Percentiles rank a stretch among this genome's conserved stretches.
phyloP scores from a whole-genome alignment of 2,113 vertebrate genomes.

The Aptenodytes patagonicus region DNA sequence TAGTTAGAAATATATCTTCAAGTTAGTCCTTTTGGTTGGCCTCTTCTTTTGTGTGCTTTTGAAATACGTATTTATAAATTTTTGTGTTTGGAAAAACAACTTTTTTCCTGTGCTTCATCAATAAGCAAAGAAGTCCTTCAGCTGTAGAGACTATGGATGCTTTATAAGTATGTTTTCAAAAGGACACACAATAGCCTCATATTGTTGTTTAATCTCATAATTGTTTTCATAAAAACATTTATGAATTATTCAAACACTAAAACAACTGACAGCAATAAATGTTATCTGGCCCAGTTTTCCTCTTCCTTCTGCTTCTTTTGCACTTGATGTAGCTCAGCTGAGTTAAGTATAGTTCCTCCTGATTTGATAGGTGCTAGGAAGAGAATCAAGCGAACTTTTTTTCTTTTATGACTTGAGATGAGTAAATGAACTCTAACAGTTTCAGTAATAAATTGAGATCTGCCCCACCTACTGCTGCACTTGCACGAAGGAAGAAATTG shows the following conservation, averaged over 20 bases:
- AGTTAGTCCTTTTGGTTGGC: background rate
- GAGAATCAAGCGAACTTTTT: background rate
- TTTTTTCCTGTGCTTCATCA: background rate
- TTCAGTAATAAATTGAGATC: background rate
- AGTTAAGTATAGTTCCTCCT: background rate
- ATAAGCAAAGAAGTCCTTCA: background rate
- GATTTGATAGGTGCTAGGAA: background rate
- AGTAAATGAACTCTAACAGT: background rate
- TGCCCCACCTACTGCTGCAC: background rate
- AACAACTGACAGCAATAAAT: background rate
- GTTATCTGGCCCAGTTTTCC: background rate
- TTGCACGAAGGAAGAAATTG: background rate
- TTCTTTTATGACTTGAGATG: background rate
- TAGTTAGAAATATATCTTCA: background rate
- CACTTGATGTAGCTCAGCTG: background rate
- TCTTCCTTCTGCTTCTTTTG: background rate
- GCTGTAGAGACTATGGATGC: background rate
- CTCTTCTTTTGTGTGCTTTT: background rate
- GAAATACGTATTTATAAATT: background rate
- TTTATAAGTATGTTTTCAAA: background rate
- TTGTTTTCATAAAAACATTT: slow-evolving; percentile 3
- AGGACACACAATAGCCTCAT: background rate
- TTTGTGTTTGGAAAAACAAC: background rate
- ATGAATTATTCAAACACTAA: slow-evolving; percentile 12
- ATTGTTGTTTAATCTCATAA: background rate